Evolutionary conservation across 2,113 vertebrate species (phyloP), one percentile per base, ranked within the genome.

Genomic region (Columbina picui): DNA sequence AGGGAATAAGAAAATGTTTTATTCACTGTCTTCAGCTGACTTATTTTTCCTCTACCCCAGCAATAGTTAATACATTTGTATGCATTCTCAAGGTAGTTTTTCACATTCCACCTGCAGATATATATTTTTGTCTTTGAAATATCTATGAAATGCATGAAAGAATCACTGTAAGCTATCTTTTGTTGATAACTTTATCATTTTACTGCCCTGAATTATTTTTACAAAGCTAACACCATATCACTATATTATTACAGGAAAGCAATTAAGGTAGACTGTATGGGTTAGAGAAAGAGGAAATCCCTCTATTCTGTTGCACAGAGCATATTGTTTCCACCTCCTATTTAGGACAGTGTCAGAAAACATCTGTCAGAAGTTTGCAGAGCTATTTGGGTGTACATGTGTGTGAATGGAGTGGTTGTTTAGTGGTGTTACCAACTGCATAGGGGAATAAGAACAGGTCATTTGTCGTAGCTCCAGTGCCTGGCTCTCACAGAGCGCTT

Each of bases 141-240:
- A 83, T 43, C 93, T 90, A 63, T 55, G 45, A 76, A 94, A 80
- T 65, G 63, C 78, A 80, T 94, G 85, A 88, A 96, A 80, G 80
- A 95, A 96, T 93, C 93, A 93, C 87, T 27, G 39, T 59, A 83
- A 95, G 78, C 71, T 78, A 90, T 94, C 87, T 94, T 96, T 92
- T 90, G 78, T 91, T 90, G 90, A 77, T 93, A 93, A 88, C 52
- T 93, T 96, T 63, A 70, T 90, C 84, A 88, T 96, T 96, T 94
- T 67, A 70, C 68, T 88, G 47, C 63, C 52, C 63, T 96, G 84
- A 97, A 97, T 95, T 95, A 96, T 96, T 96, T 75, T 94, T 93
- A 87, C 16, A 85, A 85, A 92, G 34, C 53, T 57, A 89, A 87
- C 53, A 80, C 36, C 27, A 2, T 43, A 84, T 84, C 6, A 0